Conservation (phyloP, 2,113 vertebrate genomes). For the Colistium nudipinnis region DNA sequence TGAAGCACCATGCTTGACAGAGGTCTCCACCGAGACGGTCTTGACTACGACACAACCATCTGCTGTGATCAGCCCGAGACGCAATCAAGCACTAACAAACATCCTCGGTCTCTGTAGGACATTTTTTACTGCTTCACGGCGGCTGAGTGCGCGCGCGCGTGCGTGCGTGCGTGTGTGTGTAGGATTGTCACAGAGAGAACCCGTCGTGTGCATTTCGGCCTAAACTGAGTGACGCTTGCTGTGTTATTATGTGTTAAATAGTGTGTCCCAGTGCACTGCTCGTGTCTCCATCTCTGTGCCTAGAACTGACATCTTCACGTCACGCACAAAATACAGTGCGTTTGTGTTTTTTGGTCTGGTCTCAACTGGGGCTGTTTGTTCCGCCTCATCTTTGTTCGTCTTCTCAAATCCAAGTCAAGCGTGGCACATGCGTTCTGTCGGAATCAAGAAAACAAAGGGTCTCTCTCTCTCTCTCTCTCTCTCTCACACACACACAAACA, state of each 20-base stretch:
- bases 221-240: background rate
- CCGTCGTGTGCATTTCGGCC: slow-evolving; percentile 5
- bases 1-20: slow-evolving; percentile 2
- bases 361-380: slow-evolving; percentile 18
- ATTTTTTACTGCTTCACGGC: slow-evolving; percentile 13
- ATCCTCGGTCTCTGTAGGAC: background rate
- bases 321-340: background rate
- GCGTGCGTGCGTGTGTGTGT: background rate
- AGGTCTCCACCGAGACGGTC: slow-evolving; percentile 23
- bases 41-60: slow-evolving; percentile 40
- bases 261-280: background rate
- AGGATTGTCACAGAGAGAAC: background rate
- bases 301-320: slow-evolving; percentile 16
- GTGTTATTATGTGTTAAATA: slow-evolving; percentile 8
- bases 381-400: slow-evolving; percentile 49
- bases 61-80: slow-evolving; percentile 32
- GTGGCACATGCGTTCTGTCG: slow-evolving; percentile 30
- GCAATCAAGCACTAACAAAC: slow-evolving; percentile 30
- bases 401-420: slow-evolving; percentile 55
- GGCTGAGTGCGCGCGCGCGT: too few species aligned
- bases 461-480: slow-evolving; percentile 8
- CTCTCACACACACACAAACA: background rate
- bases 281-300: background rate
- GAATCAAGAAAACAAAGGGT: slow-evolving; percentile 55
- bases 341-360: background rate